Base-by-base conservation (phyloP, 2,888 invertebrate species). In the Eupelmus urozonus region DNA sequence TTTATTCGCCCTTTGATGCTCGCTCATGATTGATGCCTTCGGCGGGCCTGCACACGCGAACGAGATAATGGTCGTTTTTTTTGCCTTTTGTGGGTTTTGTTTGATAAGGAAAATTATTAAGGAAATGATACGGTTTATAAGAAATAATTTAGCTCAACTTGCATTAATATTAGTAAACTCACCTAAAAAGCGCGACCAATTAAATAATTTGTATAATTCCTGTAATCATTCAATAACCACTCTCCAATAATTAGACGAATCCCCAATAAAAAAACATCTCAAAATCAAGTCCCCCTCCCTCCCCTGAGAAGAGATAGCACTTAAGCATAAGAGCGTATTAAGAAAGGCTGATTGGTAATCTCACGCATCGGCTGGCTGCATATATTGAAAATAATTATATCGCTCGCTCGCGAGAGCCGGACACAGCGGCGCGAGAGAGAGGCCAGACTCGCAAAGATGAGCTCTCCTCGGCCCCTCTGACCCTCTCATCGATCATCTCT, bases 401-500 rank as follows among this genome's bases (percentile, higher is more conserved):
- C 88, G 88, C 85, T 86, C 85, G 9, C 20, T 25, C 83, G 85
- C 16, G 13, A n/a, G 5, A 55, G 55, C 40, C 83, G 85, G 85
- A 85, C 85, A 84, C 81, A 86, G 25, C 51, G 51, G 69, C 27
- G 81, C 27, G 60, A 20, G 60, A 40, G 60, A 60, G 20, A 60
- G 11, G 45, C 4, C 7, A 18, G n/a, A 3, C 25, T 27, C 45
- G 4, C 20, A 27, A 23, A 45, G 34, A 51, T 51, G 34, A 71
- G 80, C 79, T 76, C 85, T 83, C n/a, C 82, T 84, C 67, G 85
- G 83, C 84, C 84, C 85, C 86, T 85, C 87, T 86, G 88, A 85
- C 85, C 87, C 83, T 84, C 87, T 88, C 89, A 89, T 89, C 89
- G 89, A 89, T 89, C 89, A 89, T 89, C 85, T 84, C 84, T 81